Evolutionary conservation across 2,797 vertebrate genomes (phyloP), one percentile per base, ranked within the genome.

Genomic region (Acanthiza pusilla): DNA sequence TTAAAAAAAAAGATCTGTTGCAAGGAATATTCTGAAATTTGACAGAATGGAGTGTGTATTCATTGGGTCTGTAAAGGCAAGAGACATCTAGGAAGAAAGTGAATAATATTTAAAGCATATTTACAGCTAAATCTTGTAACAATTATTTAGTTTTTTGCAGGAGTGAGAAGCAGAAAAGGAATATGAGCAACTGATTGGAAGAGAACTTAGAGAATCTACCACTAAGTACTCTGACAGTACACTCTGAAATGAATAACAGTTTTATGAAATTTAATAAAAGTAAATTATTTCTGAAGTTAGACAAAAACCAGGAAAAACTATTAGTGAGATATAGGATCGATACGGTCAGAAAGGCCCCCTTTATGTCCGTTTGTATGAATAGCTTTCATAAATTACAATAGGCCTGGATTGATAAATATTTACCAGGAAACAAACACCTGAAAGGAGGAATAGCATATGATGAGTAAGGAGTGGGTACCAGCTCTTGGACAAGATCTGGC

Each of bases 401-500:
- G 13, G 4, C 25, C 58, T 47, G 23, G 7, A 62, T 2, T 21
- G 16, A 66, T 30, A 79, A 65, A 72, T 16, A 57, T 18, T 45
- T 79, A 60, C 26, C 14, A 23, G 43, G 54, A 61, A 70, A 83
- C 3, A 61, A 68, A 27, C 11, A 20, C 5, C 21, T 65, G 11
- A 38, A 73, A 85, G 76, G 4, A 79, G 13, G 16, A 53, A 81
- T 83, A 66, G 5, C 36, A 42, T 0, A 1, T 30, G 21, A 13
- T 57, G 5, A 53, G 43, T 13, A 80, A 18, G 6, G 6, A 67
- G 15, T 3, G 2, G 48, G 14, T 29, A 55, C 19, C 43, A 34
- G 9, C 10, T 75, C 29, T 50, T 0, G 0, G 20, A 23, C 12
- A 76, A 70, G 3, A 65, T 18, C 18, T 2, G 4, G 30, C 68